phyloP scores from a whole-genome alignment of 1,140 invertebrate genomes.

The Chironomus striatipennis region DNA sequence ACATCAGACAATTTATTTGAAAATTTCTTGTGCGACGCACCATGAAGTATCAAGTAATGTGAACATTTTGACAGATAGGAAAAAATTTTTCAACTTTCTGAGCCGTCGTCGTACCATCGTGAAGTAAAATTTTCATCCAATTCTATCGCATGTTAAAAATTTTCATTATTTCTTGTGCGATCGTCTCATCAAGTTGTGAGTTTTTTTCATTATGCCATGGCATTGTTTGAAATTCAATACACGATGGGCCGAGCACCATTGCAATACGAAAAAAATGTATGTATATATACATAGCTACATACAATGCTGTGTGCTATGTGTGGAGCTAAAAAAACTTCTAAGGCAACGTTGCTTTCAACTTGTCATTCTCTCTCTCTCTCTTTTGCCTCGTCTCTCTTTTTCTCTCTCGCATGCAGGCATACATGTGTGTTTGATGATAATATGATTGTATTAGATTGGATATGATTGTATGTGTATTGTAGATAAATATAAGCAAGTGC shows the following conservation, averaged over 20 bases:
- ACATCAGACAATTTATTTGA: conserved; percentile 30
- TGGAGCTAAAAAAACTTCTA: conserved; percentile 22
- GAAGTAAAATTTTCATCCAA: neutral
- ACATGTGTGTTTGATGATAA: neutral
- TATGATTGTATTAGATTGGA: neutral
- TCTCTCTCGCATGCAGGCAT: neutral
- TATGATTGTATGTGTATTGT: neutral
- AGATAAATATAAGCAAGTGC: neutral
- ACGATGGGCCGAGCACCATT: conserved; percentile 30
- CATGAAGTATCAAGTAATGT: conserved; percentile 34
- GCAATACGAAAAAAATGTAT: neutral
- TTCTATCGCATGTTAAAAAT: conserved; percentile 18
- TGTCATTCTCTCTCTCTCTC: conserved; percentile 17
- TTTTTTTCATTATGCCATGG: neutral
- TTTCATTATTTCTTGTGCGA: conserved; percentile 22
- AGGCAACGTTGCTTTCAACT: conserved; percentile 21
- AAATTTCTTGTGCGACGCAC: conserved; percentile 38
- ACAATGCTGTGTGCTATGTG: neutral
- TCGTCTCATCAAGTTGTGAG: conserved; percentile 25
- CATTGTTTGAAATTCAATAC: conserved; percentile 29
- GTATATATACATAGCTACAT: too few species aligned
- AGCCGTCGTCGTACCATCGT: conserved; percentile 11
- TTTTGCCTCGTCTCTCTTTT: neutral
- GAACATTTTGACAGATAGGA: conserved; percentile 23
- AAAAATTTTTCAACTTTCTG: conserved; percentile 10